Base-by-base conservation (phyloP, 2,888 invertebrate genomes). In the Dione vanillae region DNA sequence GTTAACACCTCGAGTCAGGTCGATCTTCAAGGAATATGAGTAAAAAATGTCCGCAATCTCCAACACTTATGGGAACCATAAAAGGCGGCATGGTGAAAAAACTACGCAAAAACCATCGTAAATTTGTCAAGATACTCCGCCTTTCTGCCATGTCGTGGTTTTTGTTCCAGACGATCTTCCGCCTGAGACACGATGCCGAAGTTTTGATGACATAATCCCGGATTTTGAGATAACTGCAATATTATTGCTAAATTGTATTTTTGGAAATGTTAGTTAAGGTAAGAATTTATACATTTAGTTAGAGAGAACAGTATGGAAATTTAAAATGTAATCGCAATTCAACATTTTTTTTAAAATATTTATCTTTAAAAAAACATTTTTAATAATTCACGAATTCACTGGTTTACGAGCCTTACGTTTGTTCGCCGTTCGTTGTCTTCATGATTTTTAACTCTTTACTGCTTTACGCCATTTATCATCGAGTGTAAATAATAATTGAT, bases 1-100 rank as follows among this genome's bases (percentile, higher is more conserved):
- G 75, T 83, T 86, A 81, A 85, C 87, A 86, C 86, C 82, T 85
- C 76, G 61, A 79, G 78, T 75, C 83, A 80, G 77, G 81, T 79
- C 79, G 81, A 83, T 84, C 82, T 74, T 78, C 78, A 77, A 69
- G 70, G 76, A 78, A 78, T 66, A 72, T 74, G 70, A 58, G 74
- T 74, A 75, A 79, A 83, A 80, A 77, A 78, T 76, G 75, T 75
- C 76, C 56, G 64, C 73, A 75, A 77, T 71, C 78, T 45, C 82
- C 70, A 78, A 76, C 83, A 82, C 83, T 85, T 83, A 81, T 76
- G 75, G 82, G 80, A 84, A 82, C 79, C 75, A 80, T 81, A 72
- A 76, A 76, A 75, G 65, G 69, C 73, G 70, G 66, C 67, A 70
- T 64, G 66, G 56, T 67, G 83, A 76, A 78, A 76, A 77, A 74